phyloP scores from a whole-genome alignment of 2,888 invertebrate genomes.

The Elmis aenea region DNA sequence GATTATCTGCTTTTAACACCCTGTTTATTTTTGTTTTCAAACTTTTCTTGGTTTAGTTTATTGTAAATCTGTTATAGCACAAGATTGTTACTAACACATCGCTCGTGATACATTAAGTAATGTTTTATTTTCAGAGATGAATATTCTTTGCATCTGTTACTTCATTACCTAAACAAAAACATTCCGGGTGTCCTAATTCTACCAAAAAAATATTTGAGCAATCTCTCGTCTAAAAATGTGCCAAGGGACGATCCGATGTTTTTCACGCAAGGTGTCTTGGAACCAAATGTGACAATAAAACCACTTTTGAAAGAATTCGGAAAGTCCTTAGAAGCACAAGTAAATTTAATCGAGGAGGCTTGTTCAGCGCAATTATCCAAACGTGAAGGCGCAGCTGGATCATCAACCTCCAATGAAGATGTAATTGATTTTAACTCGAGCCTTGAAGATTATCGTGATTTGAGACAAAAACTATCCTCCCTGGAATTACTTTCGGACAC shows the following conservation, averaged over 20 bases:
- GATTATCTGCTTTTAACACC: no score
- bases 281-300: no score
- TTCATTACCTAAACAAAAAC: slow-evolving; percentile 46
- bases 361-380: no score
- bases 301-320: slow-evolving; percentile 22
- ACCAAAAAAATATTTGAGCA: slow-evolving; percentile 23
- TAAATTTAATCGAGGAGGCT: slow-evolving; percentile 21
- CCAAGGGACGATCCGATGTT: no score
- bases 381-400: slow-evolving; percentile 3
- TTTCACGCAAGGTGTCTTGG: no score
- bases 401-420: slow-evolving; percentile 1
- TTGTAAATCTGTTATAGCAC: no score
- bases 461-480: slow-evolving; percentile 23
- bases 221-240: no score
- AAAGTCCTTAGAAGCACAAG: slow-evolving; percentile 24
- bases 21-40: no score
- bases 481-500: slow-evolving; percentile 30
- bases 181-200: slow-evolving; percentile 39
- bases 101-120: no score
- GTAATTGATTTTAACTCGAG: slow-evolving; percentile 8
- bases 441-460: slow-evolving; percentile 17
- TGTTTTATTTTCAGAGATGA: slow-evolving; percentile 41
- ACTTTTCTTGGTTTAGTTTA: no score
- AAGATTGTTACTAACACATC: no score
- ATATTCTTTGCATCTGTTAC: slow-evolving; percentile 42